phyloP scores from a whole-genome alignment of 2,888 invertebrate genomes.

The Trichogramma dendrolimi region DNA sequence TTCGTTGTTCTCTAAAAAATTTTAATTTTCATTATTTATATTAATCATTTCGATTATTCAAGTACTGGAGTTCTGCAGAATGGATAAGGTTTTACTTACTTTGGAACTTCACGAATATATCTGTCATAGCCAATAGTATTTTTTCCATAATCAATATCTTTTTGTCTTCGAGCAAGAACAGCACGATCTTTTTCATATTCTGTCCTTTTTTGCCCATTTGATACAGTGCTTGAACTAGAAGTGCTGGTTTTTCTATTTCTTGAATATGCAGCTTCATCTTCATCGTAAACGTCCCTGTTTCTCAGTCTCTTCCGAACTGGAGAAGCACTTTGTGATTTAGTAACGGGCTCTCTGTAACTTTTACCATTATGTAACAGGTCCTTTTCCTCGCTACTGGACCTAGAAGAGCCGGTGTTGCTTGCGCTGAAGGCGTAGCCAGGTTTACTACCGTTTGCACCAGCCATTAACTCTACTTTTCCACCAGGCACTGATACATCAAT shows the following conservation, averaged over 20 bases:
- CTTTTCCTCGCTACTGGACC: no score
- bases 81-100: conserved; percentile 55
- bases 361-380: no score
- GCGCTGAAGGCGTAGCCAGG: no score
- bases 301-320: conserved; percentile 38
- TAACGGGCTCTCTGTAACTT: no score
- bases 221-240: conserved; percentile 45
- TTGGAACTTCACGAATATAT: conserved; percentile 66
- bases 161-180: conserved; percentile 74
- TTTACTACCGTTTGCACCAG: no score
- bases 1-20: conserved; percentile 59
- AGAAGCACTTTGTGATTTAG: conserved; percentile 7
- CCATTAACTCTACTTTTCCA: conserved; percentile 4
- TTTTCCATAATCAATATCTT: conserved; percentile 93
- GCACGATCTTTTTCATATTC: conserved; percentile 69
- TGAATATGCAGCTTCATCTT: conserved; percentile 34
- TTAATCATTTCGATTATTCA: conserved; percentile 2
- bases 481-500: conserved; percentile 14
- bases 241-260: conserved; percentile 42
- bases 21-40: conserved; percentile 8
- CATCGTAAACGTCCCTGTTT: conserved; percentile 29
- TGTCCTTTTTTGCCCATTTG: conserved; percentile 35
- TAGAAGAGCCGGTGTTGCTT: no score
- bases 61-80: not conserved
- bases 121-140: conserved; percentile 83